Evolutionary conservation across 2,888 invertebrate genomes (phyloP), one percentile per base, ranked within the genome.

Genomic region (Craniophora ligustri): DNA sequence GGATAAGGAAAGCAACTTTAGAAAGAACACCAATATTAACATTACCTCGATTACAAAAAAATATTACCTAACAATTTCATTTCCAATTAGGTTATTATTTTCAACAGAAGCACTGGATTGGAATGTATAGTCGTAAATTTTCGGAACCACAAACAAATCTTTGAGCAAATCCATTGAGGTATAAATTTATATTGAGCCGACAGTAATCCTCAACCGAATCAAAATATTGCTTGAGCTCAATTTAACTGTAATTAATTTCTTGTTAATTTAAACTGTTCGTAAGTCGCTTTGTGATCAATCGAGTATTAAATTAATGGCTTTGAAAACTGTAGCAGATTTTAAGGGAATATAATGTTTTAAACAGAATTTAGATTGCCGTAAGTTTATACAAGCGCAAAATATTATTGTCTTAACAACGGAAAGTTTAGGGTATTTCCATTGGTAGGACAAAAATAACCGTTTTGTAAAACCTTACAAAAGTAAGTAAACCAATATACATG

Each of bases 221-320:
- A 19, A 28, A 36, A 21, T 65, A 67, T 67, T 69, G 67, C 59
- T 65, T 64, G 35, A 36, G 19, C 42, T 54, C 40, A 60, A 62
- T 59, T 31, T 11, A 67, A 40, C 51, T 38, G 58, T 72, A 67
- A 76, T 76, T 72, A 74, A 72, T 67, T 72, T 56, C 56, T 55
- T 60, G 57, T 68, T 69, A 67, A 76, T 64, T 69, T 38, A 23
- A 72, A 71, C 32, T 58, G 32, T 26, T 42, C 6, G 5, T 7
- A 69, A 71, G 58, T 55, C 68, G 58, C 58, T 66, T 66, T 53
- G 34, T 50, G 50, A 55, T 66, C 54, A 45, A 5, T 47, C 35
- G 40, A 26, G 64, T 51, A 58, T 69, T 72, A 62, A 51, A 10
- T 23, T 23, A 50, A 69, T 56, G 59, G 36, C 63, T 71, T 15